Conservation (phyloP, 2,888 invertebrate genomes). For the Kuschelorhynchus macadamiae region DNA sequence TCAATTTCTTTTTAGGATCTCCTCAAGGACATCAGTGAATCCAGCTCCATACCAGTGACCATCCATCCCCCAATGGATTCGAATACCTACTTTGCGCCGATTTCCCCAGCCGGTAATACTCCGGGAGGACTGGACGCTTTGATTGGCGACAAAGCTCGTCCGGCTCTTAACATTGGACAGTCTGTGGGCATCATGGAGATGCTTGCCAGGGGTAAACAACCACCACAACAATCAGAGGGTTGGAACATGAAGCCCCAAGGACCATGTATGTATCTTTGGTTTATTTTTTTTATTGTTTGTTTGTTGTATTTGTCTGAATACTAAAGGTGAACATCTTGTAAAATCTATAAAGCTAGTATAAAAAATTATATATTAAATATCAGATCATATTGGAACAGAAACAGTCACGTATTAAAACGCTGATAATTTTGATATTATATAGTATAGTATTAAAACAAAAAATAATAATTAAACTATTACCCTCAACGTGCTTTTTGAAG, state of each 20-base stretch:
- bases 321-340: too few species aligned
- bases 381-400: too few species aligned
- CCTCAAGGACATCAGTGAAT: constrained; percentile 74
- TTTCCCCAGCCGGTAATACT: constrained; percentile 75
- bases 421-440: too few species aligned
- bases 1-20: constrained; percentile 71
- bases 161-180: constrained; percentile 51
- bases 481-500: too few species aligned
- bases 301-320: too few species aligned
- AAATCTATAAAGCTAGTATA: too few species aligned
- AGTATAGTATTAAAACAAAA: too few species aligned
- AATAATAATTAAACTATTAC: too few species aligned
- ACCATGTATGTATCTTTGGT: constrained; percentile 44
- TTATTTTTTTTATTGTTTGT: neutral
- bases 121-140: constrained; percentile 49
- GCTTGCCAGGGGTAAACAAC: constrained; percentile 77
- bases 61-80: constrained; percentile 68
- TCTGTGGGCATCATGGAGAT: constrained; percentile 76
- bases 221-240: constrained; percentile 60
- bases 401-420: too few species aligned
- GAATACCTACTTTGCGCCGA: constrained; percentile 79
- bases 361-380: too few species aligned
- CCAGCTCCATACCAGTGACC: constrained; percentile 63
- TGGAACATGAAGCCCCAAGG: constrained; percentile 44
- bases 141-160: constrained; percentile 15